A percentile compares a stretch with the other conserved stretches of the same genome.
Conservation (phyloP, 2,113 vertebrate species). For the Solea solea region DNA sequence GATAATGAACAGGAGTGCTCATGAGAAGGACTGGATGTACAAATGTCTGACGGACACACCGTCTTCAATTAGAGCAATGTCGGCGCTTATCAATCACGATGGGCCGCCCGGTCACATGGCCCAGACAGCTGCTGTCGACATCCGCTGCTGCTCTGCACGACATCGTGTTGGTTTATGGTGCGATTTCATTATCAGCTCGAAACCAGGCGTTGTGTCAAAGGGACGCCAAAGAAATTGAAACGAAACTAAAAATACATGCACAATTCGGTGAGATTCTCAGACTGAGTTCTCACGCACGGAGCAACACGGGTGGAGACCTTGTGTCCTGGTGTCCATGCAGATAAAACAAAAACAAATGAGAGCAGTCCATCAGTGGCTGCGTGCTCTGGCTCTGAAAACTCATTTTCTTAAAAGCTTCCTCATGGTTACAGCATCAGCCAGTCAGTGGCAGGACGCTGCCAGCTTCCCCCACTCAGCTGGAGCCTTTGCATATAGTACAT, state of each 20-base stretch:
- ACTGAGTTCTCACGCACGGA: slow-evolving; percentile 6
- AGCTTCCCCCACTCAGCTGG: slow-evolving; percentile 37
- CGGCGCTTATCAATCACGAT: slow-evolving; percentile 73
- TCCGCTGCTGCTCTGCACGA: slow-evolving; percentile 12
- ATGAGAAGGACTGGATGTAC: not conserved
- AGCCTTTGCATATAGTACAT: slow-evolving; percentile 32
- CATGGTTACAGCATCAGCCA: slow-evolving; percentile 58
- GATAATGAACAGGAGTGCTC: slow-evolving; percentile 1
- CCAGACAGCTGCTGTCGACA: slow-evolving; percentile 55
- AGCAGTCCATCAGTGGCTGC: slow-evolving; percentile 53
- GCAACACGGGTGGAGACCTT: not conserved
- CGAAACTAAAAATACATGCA: not conserved
- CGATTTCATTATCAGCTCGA: slow-evolving; percentile 22
- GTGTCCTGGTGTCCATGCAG: slow-evolving; percentile 34
- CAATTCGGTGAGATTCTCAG: not conserved
- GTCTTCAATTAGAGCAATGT: slow-evolving; percentile 69
- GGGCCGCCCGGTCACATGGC: slow-evolving; percentile 53
- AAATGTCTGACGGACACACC: slow-evolving; percentile 33
- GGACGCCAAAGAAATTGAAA: not conserved
- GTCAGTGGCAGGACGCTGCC: slow-evolving; percentile 38
- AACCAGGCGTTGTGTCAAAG: not conserved
- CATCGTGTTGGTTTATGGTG: slow-evolving; percentile 23
- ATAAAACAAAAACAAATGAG: slow-evolving; percentile 47
- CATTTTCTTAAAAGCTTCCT: slow-evolving; percentile 68
- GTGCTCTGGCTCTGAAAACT: slow-evolving; percentile 44